Evolutionary conservation across 1,140 invertebrate genomes (phyloP), one percentile per base, ranked within the genome.

Genomic region (Bombus balteatus): DNA sequence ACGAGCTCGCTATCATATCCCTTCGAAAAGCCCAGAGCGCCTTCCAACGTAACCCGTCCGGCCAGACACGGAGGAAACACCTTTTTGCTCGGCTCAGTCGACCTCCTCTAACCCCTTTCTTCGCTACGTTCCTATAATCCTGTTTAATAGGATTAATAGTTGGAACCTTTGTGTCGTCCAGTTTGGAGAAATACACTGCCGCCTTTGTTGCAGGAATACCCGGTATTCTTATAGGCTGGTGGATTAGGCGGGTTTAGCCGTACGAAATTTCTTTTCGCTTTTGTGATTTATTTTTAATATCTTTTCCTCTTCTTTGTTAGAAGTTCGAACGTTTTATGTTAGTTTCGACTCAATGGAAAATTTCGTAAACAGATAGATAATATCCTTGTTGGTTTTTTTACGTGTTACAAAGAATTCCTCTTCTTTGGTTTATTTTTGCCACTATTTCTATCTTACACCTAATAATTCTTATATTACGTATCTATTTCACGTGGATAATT

Each of bases 141-240:
- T 18, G 74, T 76, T 59, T 76, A 59, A 76, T 39, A 76, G 34
- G 53, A 76, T 76, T 76, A 76, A 76, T 59, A 76, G 32, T 37
- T 71, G 70, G 22, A 41, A 43, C 53, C 74, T 59, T 76, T 37
- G 74, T 32, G n/a, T 57, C 32, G 18, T 37, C 6, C 32, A 76
- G 74, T 76, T 76, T 59, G n/a, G 25, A 59, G 28, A 59, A 53
- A 76, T 76, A 76, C n/a, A 22, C 53, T 37, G 47, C 6, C 13
- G 34, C 34, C 59, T 76, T 76, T 59, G 47, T 75, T 3, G n/a
- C 18, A 5, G 73, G 4, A 25, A 32, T 34, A 75, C 3, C 34
- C 43, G 4, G 3, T 53, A 18, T 34, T 75, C n/a, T 75, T 75
- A 15, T 34, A 75, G 32, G 34, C 43, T 25, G n/a, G n/a, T 34